These are phyloP conservation scores for Psephotus haematonotus DNA, from an alignment of 2,113 vertebrate genomes.

Conservation along the genomic window DNA sequence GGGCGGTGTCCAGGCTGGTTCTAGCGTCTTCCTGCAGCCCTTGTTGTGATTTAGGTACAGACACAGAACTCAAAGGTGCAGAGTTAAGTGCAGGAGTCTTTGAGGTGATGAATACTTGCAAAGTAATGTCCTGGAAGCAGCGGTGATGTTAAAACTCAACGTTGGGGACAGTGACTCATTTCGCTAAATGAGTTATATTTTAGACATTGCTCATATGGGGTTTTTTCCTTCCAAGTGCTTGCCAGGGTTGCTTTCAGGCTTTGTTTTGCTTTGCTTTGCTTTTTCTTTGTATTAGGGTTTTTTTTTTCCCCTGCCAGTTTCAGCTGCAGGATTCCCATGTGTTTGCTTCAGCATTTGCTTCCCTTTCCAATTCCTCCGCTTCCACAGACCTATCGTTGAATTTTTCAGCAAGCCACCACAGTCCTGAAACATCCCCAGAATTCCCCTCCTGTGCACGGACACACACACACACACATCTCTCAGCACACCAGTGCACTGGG, in stretches of 20 bases:
- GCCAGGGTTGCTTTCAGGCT: not conserved
- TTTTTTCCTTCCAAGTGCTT: not conserved
- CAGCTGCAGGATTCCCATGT: slow-evolving; percentile 10
- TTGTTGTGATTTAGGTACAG: accelerated
- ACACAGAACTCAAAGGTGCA: accelerated
- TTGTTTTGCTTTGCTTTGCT: not conserved
- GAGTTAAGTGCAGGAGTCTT: not conserved
- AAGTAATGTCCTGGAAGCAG: not conserved
- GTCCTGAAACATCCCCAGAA: not conserved
- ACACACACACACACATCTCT: not conserved
- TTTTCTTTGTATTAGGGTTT: not conserved
- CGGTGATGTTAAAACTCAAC: not conserved
- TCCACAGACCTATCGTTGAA: not conserved
- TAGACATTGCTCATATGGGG: not conserved
- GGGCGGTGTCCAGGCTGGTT: not conserved
- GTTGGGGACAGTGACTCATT: not conserved
- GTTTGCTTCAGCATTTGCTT: not conserved
- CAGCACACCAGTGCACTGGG: accelerated
- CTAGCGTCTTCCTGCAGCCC: not conserved
- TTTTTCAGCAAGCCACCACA: not conserved
- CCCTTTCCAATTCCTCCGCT: not conserved
- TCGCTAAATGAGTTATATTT: accelerated
- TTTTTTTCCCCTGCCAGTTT: not conserved
- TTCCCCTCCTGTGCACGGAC: not conserved
- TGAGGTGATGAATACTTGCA: accelerated